These are phyloP conservation scores for Elgaria multicarinata DNA, from an alignment of 2,113 vertebrate genomes.

Conservation along the genomic window DNA sequence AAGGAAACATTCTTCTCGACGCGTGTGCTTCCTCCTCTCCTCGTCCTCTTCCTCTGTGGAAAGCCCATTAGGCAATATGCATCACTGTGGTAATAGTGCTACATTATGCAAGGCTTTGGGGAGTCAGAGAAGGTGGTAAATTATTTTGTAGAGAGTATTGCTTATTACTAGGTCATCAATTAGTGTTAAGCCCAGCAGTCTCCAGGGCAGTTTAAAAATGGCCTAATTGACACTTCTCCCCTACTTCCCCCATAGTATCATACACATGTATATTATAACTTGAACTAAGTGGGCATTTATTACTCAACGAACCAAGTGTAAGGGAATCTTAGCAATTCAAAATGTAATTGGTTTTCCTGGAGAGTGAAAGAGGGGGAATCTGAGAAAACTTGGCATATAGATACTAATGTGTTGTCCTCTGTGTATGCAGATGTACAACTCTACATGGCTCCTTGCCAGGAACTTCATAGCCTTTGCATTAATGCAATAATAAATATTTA, in stretches of 20 bases:
- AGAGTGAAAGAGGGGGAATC: slow-evolving; percentile 41
- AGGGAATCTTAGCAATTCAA: slow-evolving; percentile 49
- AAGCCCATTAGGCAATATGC: slow-evolving; percentile 19
- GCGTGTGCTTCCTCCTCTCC: not conserved
- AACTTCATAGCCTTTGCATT: slow-evolving; percentile 31
- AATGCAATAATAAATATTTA: slow-evolving; percentile 71
- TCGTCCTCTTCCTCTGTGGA: not conserved
- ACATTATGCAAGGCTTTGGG: slow-evolving; percentile 55
- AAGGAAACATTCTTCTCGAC: not conserved
- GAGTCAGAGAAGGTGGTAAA: slow-evolving; percentile 56
- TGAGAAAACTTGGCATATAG: slow-evolving; percentile 35
- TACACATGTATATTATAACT: slow-evolving; percentile 32
- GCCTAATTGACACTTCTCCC: slow-evolving; percentile 40
- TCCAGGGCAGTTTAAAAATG: slow-evolving; percentile 55
- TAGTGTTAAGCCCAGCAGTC: slow-evolving; percentile 58
- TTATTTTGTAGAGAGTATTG: slow-evolving; percentile 53
- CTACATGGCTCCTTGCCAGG: slow-evolving; percentile 41
- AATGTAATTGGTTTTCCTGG: slow-evolving; percentile 56
- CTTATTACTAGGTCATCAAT: slow-evolving; percentile 58
- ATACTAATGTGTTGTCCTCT: slow-evolving; percentile 55
- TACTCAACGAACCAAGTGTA: slow-evolving; percentile 54
- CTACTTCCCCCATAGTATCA: slow-evolving; percentile 18
- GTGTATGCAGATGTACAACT: slow-evolving; percentile 49
- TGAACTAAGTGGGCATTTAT: slow-evolving; percentile 58
- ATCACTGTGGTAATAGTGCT: slow-evolving; percentile 44